phyloP scores from a whole-genome alignment of 1,140 invertebrate species.

The Spodoptera frugiperda region DNA sequence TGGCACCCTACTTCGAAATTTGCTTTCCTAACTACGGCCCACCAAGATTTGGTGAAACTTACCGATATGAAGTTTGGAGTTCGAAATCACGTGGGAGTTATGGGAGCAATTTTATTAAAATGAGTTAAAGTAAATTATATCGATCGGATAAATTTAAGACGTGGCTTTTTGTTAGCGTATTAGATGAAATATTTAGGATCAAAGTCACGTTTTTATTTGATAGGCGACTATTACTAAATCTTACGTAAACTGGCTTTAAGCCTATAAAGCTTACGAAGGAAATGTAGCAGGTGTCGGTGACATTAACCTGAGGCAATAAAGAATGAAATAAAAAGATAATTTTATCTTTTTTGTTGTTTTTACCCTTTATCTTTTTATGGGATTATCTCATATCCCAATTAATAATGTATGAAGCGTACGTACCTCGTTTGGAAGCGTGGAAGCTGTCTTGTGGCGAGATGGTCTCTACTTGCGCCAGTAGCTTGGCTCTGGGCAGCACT shows the following conservation, averaged over 20 bases:
- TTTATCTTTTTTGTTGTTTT: too few relatives aligned
- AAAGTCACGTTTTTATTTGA: too few relatives aligned
- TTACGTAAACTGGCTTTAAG: too few relatives aligned
- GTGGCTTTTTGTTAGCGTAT: too few relatives aligned
- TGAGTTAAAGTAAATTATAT: neutral
- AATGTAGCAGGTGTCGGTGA: too few relatives aligned
- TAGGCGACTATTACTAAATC: too few relatives aligned
- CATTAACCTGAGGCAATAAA: too few relatives aligned
- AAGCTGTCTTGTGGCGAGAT: conserved; percentile 96
- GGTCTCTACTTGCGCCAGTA: conserved; percentile 94
- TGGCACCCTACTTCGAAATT: conserved; percentile 31
- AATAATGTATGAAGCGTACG: conserved; percentile 59
- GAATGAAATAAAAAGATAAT: too few relatives aligned
- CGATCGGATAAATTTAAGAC: neutral
- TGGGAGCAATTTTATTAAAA: neutral
- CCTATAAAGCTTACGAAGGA: too few relatives aligned
- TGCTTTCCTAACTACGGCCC: conserved; percentile 16
- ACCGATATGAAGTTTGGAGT: conserved; percentile 7
- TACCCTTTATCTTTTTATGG: neutral
- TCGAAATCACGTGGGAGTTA: conserved; percentile 12
- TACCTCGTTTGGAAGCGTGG: conserved; percentile 96
- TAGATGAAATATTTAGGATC: too few relatives aligned
- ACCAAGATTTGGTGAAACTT: conserved; percentile 24
- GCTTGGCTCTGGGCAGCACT: conserved; percentile 92
- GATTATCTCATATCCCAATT: neutral